These are phyloP conservation scores for Schmidtea mediterranea DNA, from an alignment of 1,140 invertebrate genomes.

Conservation along the genomic window DNA sequence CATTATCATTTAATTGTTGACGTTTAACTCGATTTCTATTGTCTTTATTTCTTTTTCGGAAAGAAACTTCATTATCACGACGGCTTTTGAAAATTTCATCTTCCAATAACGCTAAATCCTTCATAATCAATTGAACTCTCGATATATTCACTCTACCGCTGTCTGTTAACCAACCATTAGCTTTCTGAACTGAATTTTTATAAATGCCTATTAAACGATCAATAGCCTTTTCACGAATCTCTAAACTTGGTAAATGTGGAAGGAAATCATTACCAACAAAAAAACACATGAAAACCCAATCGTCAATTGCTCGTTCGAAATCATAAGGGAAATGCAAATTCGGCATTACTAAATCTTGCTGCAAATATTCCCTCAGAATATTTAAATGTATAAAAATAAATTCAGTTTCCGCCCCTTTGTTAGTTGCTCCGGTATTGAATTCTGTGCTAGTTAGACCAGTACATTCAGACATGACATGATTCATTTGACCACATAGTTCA, in stretches of 20 bases:
- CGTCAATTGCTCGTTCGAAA: constrained; percentile 40
- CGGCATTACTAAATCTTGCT: constrained; percentile 55
- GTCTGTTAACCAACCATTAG: constrained; percentile 61
- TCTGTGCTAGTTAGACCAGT: constrained; percentile 33
- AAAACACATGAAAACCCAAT: constrained; percentile 99
- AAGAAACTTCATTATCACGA: constrained; percentile 54
- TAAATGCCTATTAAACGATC: constrained; percentile 74
- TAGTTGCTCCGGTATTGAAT: constrained; percentile 6
- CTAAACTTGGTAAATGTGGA: constrained; percentile 83
- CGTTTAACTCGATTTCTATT: constrained; percentile 1
- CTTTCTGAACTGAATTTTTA: constrained; percentile 68
- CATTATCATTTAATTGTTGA: not conserved
- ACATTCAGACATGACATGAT: constrained; percentile 86
- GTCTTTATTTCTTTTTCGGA: constrained; percentile 30
- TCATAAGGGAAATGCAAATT: constrained; percentile 56
- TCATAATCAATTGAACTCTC: constrained; percentile 71
- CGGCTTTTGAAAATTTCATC: constrained; percentile 81
- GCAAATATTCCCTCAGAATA: constrained; percentile 75
- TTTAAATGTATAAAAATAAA: constrained; percentile 41
- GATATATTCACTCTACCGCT: constrained; percentile 70
- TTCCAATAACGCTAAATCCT: constrained; percentile 54
- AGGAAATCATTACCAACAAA: constrained; percentile 99
- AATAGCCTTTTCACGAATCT: constrained; percentile 83
- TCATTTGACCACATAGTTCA: constrained; percentile 73
- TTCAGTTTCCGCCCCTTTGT: constrained; percentile 7